phyloP scores from a whole-genome alignment of 2,888 invertebrate species.

The Ophion costatus region DNA sequence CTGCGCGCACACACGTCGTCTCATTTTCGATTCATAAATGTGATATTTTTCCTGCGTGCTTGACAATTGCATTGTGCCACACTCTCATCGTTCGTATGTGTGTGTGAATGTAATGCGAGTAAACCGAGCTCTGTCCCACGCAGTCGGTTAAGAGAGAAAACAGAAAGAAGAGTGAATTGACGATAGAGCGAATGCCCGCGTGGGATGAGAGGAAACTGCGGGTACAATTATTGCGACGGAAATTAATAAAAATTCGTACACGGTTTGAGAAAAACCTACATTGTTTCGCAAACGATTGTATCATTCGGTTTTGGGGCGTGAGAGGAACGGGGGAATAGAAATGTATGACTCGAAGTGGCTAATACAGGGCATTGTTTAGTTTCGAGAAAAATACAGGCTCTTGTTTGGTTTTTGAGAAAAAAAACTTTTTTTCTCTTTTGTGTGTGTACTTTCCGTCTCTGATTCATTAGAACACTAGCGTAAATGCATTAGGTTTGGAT shows the following conservation, averaged over 20 bases:
- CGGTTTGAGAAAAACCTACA: constrained; percentile 5
- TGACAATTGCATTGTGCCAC: constrained; percentile 21
- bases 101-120: not conserved
- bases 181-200: constrained; percentile 34
- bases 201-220: constrained; percentile 50
- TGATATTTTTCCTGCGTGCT: constrained; percentile 11
- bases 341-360: not conserved
- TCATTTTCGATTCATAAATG: constrained; percentile 57
- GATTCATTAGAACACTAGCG: too few relatives aligned
- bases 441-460: too few relatives aligned
- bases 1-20: constrained; percentile 32
- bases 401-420: too few relatives aligned
- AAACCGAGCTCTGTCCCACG: constrained; percentile 54
- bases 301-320: not conserved
- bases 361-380: not conserved
- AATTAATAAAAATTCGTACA: constrained; percentile 7
- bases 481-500: too few relatives aligned
- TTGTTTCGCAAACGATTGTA: constrained; percentile 14
- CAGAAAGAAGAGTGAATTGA: constrained; percentile 42
- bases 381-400: not conserved
- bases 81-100: not conserved
- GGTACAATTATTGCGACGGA: constrained; percentile 23
- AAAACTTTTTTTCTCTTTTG: too few relatives aligned
- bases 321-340: not conserved
- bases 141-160: constrained; percentile 55